A percentile compares a stretch with the other conserved stretches of the same genome.
These are phyloP conservation scores for Choloepus didactylus DNA, from an alignment of 2,797 vertebrate species.

Conservation along the genomic window DNA sequence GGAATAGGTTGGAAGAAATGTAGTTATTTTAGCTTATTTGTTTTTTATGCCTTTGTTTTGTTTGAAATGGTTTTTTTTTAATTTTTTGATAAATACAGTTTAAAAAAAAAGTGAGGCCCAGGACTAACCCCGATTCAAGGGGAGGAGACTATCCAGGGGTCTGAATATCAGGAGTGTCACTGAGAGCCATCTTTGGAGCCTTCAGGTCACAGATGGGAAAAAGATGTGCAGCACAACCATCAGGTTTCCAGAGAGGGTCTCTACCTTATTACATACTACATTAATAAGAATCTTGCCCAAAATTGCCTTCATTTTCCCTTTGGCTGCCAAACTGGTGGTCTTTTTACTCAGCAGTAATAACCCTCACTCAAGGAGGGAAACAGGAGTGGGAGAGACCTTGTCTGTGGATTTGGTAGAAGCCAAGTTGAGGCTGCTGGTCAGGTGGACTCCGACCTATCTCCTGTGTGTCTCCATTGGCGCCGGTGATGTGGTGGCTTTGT, in stretches of 20 bases:
- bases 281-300: not conserved
- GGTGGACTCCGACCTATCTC: not conserved
- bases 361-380: not conserved
- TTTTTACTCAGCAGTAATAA: not conserved
- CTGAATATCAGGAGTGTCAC: not conserved
- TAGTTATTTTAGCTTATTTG: too few species aligned
- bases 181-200: not conserved
- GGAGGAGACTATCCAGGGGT: not conserved
- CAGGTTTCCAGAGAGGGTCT: not conserved
- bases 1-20: too few species aligned
- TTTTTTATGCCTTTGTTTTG: too few species aligned
- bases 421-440: not conserved
- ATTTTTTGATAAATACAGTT: too few species aligned
- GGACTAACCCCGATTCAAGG: not conserved
- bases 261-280: not conserved
- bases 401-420: not conserved
- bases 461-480: not conserved
- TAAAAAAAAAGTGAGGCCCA: not conserved
- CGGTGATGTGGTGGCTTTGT: not conserved
- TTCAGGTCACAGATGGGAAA: not conserved
- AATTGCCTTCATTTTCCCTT: slow-evolving; percentile 25
- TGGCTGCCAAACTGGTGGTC: not conserved
- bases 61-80: too few species aligned
- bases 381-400: not conserved
- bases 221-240: not conserved